Evolutionary conservation across 2,113 vertebrate species (phyloP).

Genomic region (Pseudorectes ferrugineus): DNA sequence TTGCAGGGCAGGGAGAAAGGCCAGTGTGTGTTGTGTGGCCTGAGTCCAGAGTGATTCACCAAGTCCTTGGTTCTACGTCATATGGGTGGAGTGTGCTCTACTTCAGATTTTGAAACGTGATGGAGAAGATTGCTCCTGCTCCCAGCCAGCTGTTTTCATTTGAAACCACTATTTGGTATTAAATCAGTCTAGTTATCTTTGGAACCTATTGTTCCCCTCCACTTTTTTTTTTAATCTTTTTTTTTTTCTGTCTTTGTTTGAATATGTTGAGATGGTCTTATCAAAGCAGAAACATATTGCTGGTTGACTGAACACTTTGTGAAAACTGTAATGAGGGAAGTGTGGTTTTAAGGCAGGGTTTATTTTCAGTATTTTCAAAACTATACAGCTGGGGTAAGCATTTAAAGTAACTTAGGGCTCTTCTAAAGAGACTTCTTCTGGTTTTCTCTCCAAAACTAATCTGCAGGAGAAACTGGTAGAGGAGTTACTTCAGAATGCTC

Average conservation of each 20-base stretch:
- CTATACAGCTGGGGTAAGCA: not conserved
- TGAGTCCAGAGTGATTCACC: not conserved
- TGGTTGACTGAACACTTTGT: slow-evolving; percentile 8
- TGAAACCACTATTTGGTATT: not conserved
- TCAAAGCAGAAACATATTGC: not conserved
- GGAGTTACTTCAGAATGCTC: not conserved
- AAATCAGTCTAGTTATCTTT: slow-evolving; percentile 39
- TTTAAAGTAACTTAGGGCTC: not conserved
- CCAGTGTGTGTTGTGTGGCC: not conserved
- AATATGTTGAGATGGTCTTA: slow-evolving; percentile 13
- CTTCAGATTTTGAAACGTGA: not conserved
- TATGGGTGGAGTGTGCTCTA: not conserved
- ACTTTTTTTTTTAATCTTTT: not conserved
- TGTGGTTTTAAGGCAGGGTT: not conserved
- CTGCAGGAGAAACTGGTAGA: not conserved
- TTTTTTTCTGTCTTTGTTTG: not conserved
- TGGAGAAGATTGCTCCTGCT: not conserved
- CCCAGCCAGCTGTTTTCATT: slow-evolving; percentile 26
- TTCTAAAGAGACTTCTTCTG: not conserved
- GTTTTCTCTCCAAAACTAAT: not conserved
- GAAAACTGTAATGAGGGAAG: not conserved
- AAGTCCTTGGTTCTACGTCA: not conserved
- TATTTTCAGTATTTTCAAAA: not conserved
- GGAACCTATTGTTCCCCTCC: not conserved
- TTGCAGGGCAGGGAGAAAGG: not conserved